These are phyloP conservation scores for Guaruba guarouba DNA, from an alignment of 2,113 vertebrate genomes.

Conservation along the genomic window DNA sequence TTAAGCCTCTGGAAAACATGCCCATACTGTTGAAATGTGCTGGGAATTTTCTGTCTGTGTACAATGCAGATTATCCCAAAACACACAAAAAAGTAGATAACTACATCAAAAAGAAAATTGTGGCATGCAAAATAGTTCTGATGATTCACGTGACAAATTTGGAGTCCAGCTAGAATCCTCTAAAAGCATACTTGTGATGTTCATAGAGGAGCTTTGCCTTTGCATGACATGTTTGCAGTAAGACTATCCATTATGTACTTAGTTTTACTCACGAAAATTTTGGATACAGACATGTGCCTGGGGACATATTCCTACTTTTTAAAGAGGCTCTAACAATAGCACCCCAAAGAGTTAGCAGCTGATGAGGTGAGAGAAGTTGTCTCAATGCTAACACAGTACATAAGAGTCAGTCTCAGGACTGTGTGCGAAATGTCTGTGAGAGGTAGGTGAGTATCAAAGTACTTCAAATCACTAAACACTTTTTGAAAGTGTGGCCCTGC, in stretches of 20 bases:
- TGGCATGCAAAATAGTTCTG: background rate
- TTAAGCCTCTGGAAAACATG: background rate
- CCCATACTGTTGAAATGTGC: accelerated
- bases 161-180: background rate
- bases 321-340: background rate
- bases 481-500: background rate
- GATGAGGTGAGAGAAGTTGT: background rate
- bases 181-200: background rate
- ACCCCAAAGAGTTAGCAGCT: background rate
- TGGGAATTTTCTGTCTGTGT: background rate
- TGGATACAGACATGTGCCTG: background rate
- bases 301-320: background rate
- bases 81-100: background rate
- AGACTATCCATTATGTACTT: background rate
- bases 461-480: background rate
- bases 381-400: background rate
- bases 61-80: background rate
- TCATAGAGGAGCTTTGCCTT: background rate
- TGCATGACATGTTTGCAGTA: background rate
- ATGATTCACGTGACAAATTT: background rate
- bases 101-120: background rate
- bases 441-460: background rate
- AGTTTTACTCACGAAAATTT: background rate
- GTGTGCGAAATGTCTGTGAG: background rate
- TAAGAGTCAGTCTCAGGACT: background rate